Evolutionary conservation across 2,113 vertebrate genomes (phyloP).

Genomic region (Thalassarche chlororhynchos): DNA sequence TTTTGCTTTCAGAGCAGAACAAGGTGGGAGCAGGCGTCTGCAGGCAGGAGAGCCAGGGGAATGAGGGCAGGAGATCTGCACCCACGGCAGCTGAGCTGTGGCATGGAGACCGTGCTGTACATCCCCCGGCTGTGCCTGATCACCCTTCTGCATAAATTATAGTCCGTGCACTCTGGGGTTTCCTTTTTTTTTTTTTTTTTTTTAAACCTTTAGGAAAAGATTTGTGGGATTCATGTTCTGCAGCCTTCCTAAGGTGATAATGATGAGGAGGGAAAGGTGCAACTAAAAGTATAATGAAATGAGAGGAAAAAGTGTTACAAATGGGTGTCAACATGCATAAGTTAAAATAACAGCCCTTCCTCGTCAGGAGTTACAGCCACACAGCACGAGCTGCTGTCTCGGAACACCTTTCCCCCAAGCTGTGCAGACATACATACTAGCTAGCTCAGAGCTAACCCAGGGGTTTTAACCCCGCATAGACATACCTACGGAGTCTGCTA

Average conservation of each 20-base stretch:
- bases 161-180: not conserved
- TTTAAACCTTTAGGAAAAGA: not conserved
- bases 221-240: not conserved
- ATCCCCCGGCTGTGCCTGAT: not conserved
- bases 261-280: not conserved
- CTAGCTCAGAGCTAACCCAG: not conserved
- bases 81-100: not conserved
- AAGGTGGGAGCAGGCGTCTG: not conserved
- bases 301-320: not conserved
- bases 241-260: not conserved
- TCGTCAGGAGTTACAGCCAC: not conserved
- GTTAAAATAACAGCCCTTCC: not conserved
- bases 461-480: too few relatives aligned
- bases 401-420: not conserved
- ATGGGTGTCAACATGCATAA: not conserved
- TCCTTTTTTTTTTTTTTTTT: not conserved
- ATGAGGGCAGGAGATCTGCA: not conserved
- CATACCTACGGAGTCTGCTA: not conserved
- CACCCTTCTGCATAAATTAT: not conserved
- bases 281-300: not conserved
- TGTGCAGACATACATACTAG: not conserved
- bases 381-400: rapidly evolving
- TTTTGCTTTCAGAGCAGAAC: not conserved
- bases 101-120: not conserved
- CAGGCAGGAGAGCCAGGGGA: not conserved